Evolutionary conservation across 2,797 vertebrate species (phyloP).

Genomic region (Emydoidea blandingii): DNA sequence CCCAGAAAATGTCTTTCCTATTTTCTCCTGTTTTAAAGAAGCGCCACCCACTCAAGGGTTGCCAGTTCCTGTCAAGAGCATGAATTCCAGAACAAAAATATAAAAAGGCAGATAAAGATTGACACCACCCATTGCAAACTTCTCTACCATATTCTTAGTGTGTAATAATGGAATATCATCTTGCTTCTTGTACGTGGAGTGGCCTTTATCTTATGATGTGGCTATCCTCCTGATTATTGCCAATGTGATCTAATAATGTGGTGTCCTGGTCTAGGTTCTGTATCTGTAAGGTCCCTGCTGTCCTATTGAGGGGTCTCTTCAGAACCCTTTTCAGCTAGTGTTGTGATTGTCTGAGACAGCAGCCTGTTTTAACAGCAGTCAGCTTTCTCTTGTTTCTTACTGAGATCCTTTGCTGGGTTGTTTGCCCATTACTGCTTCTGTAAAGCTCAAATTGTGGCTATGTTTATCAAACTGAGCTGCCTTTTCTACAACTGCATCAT

Average conservation of each 20-base stretch:
- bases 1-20: background rate
- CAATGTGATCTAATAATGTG: background rate
- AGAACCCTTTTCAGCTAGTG: background rate
- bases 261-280: background rate
- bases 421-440: background rate
- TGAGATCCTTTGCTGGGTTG: background rate
- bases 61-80: background rate
- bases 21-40: background rate
- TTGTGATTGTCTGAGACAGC: background rate
- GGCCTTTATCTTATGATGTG: background rate
- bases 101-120: background rate
- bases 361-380: background rate
- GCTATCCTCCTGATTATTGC: background rate
- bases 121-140: background rate
- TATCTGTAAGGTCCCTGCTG: background rate
- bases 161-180: background rate
- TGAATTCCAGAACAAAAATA: background rate
- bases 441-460: background rate
- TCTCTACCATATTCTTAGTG: background rate
- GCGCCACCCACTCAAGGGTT: background rate
- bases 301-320: no score
- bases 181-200: background rate
- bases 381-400: background rate
- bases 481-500: background rate
- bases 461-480: background rate